Evolutionary conservation across 2,113 vertebrate genomes (phyloP).

Genomic region (Gorilla gorilla): DNA sequence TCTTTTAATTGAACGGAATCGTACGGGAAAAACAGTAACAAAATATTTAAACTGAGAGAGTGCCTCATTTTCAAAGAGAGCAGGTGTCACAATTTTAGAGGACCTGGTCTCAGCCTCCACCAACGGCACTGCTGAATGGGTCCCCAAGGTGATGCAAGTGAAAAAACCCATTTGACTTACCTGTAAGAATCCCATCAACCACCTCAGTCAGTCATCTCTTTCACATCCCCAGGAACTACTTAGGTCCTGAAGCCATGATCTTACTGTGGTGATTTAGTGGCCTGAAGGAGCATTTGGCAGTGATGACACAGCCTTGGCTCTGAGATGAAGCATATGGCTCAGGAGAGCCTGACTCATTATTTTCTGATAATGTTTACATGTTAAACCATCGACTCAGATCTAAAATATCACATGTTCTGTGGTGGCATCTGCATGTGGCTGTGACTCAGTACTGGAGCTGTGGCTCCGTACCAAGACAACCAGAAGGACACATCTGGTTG

Average conservation of each 20-base stretch:
- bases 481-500: background rate
- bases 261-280: background rate
- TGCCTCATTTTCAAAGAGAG: background rate
- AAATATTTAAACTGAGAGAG: background rate
- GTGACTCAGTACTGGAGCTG: rapidly evolving
- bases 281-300: background rate
- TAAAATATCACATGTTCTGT: background rate
- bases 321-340: background rate
- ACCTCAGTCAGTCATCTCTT: background rate
- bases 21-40: background rate
- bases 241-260: background rate
- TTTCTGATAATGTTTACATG: slow-evolving; percentile 16
- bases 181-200: background rate
- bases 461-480: background rate
- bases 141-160: too few species aligned
- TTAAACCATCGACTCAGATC: background rate
- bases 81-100: background rate
- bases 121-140: background rate
- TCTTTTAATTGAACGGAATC: background rate
- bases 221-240: rapidly evolving
- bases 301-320: background rate
- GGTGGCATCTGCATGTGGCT: too few species aligned
- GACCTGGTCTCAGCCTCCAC: background rate
- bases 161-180: rapidly evolving
- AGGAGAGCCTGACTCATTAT: background rate